Conservation (phyloP, 2,888 invertebrate species). For the Oscheius myriophilus region DNA sequence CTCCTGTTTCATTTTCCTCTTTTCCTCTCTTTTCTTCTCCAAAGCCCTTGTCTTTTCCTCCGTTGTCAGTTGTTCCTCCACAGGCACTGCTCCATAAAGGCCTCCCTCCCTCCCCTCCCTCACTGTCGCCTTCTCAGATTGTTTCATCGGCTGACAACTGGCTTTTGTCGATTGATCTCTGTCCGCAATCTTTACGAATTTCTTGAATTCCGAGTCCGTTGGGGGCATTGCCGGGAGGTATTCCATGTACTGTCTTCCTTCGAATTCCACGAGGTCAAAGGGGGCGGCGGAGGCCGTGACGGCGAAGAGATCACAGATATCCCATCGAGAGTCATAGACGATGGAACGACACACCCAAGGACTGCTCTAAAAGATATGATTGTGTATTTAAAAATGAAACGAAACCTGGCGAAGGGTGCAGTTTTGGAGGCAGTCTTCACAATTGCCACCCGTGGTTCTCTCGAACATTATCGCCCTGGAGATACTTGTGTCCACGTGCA, state of each 20-base stretch:
- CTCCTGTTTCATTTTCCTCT: slow-evolving; percentile 12
- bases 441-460: slow-evolving; percentile 12
- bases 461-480: slow-evolving; percentile 22
- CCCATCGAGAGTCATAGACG: slow-evolving; percentile 19
- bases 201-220: slow-evolving; percentile 1
- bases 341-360: slow-evolving; percentile 26
- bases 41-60: neutral
- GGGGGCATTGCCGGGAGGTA: slow-evolving; percentile 21
- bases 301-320: slow-evolving; percentile 28
- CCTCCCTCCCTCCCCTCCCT: slow-evolving; percentile 3
- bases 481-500: slow-evolving; percentile 8
- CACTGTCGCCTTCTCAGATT: neutral
- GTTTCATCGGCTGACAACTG: neutral
- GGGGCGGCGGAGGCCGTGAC: slow-evolving; percentile 21
- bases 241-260: slow-evolving; percentile 25
- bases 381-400: neutral
- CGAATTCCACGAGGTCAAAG: slow-evolving; percentile 11
- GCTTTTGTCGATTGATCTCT: slow-evolving; percentile 1
- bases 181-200: neutral
- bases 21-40: neutral
- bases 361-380: slow-evolving; percentile 14
- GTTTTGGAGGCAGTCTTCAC: slow-evolving; percentile 12
- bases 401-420: slow-evolving; percentile 17
- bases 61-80: neutral
- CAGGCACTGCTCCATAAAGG: neutral